Evolutionary conservation across 2,888 invertebrate species (phyloP).

Genomic region (Phengaris arion): DNA sequence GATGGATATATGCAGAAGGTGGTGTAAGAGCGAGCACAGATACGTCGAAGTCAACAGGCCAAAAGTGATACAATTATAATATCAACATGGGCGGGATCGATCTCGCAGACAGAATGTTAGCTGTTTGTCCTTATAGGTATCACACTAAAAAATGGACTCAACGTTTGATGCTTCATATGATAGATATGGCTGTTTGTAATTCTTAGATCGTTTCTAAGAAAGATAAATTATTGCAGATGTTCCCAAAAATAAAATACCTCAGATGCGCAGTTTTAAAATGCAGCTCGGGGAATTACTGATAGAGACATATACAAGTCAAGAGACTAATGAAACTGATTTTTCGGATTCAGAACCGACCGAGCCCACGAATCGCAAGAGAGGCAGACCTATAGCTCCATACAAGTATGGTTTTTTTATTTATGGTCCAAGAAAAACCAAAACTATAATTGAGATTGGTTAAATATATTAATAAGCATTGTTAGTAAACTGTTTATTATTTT

Average conservation of each 20-base stretch:
- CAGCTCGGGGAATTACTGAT: too few relatives aligned
- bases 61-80: conserved; percentile 31
- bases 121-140: conserved; percentile 26
- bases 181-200: conserved; percentile 33
- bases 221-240: conserved; percentile 4
- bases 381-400: too few relatives aligned
- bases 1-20: conserved; percentile 33
- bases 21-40: conserved; percentile 28
- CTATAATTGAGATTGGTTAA: too few relatives aligned
- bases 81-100: conserved; percentile 30
- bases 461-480: too few relatives aligned
- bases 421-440: too few relatives aligned
- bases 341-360: too few relatives aligned
- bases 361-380: too few relatives aligned
- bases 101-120: conserved; percentile 33
- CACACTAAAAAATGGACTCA: conserved; percentile 38
- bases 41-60: conserved; percentile 32
- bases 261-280: too few relatives aligned
- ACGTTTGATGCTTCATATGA: conserved; percentile 34
- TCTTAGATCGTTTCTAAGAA: conserved; percentile 35
- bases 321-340: too few relatives aligned
- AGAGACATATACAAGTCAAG: neutral
- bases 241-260: neutral
- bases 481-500: too few relatives aligned
- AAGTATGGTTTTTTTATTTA: too few relatives aligned